Evolutionary conservation across 2,888 invertebrate genomes (phyloP).

Genomic region (Pantelozetes paolii): DNA sequence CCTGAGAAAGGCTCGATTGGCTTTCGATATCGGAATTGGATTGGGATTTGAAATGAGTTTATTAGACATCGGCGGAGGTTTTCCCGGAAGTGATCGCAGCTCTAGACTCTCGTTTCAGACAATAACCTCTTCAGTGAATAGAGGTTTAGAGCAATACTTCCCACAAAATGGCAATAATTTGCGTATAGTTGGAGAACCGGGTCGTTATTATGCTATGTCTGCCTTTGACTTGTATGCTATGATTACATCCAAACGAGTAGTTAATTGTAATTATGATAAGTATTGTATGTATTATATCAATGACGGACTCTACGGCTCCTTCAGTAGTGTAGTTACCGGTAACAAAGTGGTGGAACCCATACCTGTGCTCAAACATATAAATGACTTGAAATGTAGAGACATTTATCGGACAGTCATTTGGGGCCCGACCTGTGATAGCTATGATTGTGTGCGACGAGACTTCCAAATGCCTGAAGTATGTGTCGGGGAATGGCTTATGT

Average conservation of each 20-base stretch:
- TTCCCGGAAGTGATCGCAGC: neutral
- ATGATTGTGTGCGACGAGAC: conserved; percentile 4
- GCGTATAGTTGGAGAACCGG: conserved; percentile 22
- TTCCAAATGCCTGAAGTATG: neutral
- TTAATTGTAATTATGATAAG: neutral
- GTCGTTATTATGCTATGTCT: conserved; percentile 30
- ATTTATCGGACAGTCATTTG: neutral
- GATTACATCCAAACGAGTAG: neutral
- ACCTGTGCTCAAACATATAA: neutral
- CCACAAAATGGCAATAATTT: neutral
- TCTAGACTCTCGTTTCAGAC: neutral
- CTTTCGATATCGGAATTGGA: neutral
- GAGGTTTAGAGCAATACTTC: conserved; percentile 8
- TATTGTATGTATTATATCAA: conserved; percentile 22
- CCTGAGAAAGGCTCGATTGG: neutral
- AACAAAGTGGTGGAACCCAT: conserved; percentile 21
- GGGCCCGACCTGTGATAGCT: conserved; percentile 32
- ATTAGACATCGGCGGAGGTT: conserved; percentile 28
- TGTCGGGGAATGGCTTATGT: conserved; percentile 30
- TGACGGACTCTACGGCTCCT: conserved; percentile 26
- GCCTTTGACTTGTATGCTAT: neutral
- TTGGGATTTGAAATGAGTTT: neutral
- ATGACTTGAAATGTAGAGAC: neutral
- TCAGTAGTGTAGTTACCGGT: conserved; percentile 23
- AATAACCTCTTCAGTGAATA: neutral